Conservation (phyloP, 2,113 vertebrate species). For the Promerops cafer region DNA sequence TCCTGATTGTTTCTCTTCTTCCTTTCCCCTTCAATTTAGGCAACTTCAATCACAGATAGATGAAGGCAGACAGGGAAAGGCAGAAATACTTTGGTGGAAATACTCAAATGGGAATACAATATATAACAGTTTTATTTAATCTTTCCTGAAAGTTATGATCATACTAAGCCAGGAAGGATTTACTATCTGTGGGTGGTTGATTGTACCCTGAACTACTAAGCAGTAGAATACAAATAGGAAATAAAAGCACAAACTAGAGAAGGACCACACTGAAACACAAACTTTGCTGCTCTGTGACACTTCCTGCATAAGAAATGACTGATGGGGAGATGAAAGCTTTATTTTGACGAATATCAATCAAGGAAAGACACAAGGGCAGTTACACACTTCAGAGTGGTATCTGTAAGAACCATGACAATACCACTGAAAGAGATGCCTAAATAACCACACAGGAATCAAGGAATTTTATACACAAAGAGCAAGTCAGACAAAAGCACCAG, state of each 20-base stretch:
- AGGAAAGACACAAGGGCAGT: background rate
- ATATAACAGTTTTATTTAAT: constrained; percentile 40
- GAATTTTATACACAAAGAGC: background rate
- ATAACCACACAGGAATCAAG: background rate
- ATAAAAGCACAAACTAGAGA: background rate
- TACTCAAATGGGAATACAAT: constrained; percentile 39
- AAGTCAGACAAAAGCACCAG: background rate
- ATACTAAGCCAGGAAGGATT: constrained; percentile 33
- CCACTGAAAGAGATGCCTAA: background rate
- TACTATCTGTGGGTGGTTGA: background rate
- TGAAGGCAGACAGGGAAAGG: constrained; percentile 11
- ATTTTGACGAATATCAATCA: background rate
- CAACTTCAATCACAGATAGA: background rate
- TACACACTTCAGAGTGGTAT: background rate
- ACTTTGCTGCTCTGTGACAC: background rate
- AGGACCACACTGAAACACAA: background rate
- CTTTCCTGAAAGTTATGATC: constrained; percentile 42
- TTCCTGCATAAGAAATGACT: background rate
- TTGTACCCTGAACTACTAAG: background rate
- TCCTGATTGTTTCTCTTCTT: constrained; percentile 6
- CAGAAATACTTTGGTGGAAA: constrained; percentile 26
- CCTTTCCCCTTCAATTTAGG: constrained; percentile 14
- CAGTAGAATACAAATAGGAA: constrained; percentile 39
- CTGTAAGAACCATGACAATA: background rate
- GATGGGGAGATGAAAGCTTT: constrained; percentile 15